phyloP scores from a whole-genome alignment of 1,140 invertebrate genomes.

The Cryptotermes secundus region DNA sequence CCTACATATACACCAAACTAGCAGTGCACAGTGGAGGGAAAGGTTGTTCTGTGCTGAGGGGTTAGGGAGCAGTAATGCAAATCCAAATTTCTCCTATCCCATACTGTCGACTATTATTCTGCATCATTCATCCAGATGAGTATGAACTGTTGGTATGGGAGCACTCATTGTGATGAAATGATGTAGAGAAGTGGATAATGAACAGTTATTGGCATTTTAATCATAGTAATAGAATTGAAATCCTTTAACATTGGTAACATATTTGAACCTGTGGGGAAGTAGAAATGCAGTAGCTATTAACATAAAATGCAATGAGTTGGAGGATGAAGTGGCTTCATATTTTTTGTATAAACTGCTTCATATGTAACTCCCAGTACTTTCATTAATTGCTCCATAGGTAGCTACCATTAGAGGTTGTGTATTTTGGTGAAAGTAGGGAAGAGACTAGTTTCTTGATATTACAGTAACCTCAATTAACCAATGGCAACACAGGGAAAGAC shows the following conservation, averaged over 20 bases:
- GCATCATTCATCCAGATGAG: neutral
- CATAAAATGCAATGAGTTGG: too few relatives aligned
- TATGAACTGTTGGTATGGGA: neutral
- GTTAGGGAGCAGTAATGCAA: neutral
- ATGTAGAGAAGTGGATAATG: neutral
- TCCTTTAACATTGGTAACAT: neutral
- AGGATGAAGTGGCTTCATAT: neutral
- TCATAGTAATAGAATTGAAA: neutral
- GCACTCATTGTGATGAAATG: neutral
- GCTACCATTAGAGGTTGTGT: neutral
- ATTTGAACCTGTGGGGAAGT: neutral
- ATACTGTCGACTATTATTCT: neutral
- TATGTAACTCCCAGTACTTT: neutral
- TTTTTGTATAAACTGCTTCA: neutral
- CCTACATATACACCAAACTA: neutral
- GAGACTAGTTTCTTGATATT: neutral
- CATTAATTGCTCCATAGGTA: neutral
- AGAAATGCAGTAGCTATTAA: neutral
- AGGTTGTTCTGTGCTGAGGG: neutral
- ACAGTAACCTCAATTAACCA: constrained; percentile 17
- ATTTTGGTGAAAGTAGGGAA: neutral
- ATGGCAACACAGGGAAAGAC: neutral
- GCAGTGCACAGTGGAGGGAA: neutral
- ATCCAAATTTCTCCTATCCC: neutral
- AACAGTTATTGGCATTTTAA: constrained; percentile 1